Evolutionary conservation across 2,113 vertebrate species (phyloP), one percentile per base, ranked within the genome.

Genomic region (Ploceus nigricollis): DNA sequence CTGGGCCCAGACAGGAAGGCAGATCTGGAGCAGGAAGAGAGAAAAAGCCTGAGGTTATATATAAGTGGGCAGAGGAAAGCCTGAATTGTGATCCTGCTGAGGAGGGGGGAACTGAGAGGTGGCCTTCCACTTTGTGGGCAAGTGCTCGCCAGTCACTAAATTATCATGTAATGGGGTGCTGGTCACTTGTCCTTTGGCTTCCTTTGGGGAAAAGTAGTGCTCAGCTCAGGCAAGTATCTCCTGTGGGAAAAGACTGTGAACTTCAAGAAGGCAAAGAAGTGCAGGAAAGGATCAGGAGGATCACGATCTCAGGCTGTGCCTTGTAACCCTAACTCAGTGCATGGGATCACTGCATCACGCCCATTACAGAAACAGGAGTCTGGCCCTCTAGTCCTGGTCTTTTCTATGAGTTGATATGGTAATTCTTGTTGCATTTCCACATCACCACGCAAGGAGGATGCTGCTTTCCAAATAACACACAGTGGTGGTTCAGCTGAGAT

Each of bases 131-230:
- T 87, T 47, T 35, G 61, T 25, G 61, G 28, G 22, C 16, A 48
- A 50, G 35, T 44, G 60, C 53, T 76, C 15, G 37, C 20, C 45
- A 53, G 37, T 85, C 37, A 45, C 11, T 60, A 18, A 85, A 64
- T 51, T 33, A 21, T 23, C 1, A 0, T 6, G 1, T 56, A 61
- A 39, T 0, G 0, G 25, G 4, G 33, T 60, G n/a, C 18, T 17
- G 37, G 25, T 87, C 63, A 31, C 56, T 61, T 76, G 31, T 83
- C 25, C 35, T 66, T 64, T 86, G 50, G 28, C 47, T 85, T 70
- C 18, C 4, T 50, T n/a, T 31, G 40, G 53, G 37, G 39, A 65
- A 72, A 76, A 57, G 47, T 9, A 76, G 33, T 35, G 45, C 64
- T 50, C 47, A 30, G n/a, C 39, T 78, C 23, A 68, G 77, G 35